Evolutionary conservation across 2,797 vertebrate genomes (phyloP), one percentile per base, ranked within the genome.

Genomic region (Brotogeris chrysoptera): DNA sequence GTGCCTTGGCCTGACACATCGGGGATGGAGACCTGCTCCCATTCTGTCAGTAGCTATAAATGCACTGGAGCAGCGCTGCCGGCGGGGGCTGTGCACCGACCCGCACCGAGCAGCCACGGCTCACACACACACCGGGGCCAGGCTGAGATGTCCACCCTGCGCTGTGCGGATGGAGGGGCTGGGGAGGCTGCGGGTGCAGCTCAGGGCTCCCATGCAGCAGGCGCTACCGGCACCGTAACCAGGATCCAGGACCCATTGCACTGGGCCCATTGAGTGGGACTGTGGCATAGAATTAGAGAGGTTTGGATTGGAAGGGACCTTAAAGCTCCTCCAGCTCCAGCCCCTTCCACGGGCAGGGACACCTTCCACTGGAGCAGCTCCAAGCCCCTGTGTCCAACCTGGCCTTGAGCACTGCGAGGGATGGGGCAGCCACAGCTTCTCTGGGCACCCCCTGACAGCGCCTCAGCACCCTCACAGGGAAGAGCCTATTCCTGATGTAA

Each of bases 31-130:
- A 52, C 86, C 94, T 96, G 96, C 77, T 92, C 92, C 95, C 94
- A 88, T 95, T 97, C 95, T 96, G 94, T 95, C 95, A 96, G 88
- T 76, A 15, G 41, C 9, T 14, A 94, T 96, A 76, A 96, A 88
- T 11, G 49, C 95, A 88, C 91, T 70, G 93, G 93, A 88, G 7
- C 96, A 41, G 86, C 1, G 3, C 18, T 8, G 71, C 46, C 38
- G 1, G 24, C 17, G 77, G 73, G 73, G 13, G 80, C 86, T 27
- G 39, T 15, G 64, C 88, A 59, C 80, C 41, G 3, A 46, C 64
- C 44, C 7, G 1, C 83, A 11, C 65, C 12, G 1, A 1, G 23
- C 13, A 1, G 34, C 7, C 6, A 0, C 1, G 12, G 23, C 55
- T 36, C 2, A 0, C 8, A 2, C 61, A 6, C 55, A 1, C 3